phyloP scores from a whole-genome alignment of 2,797 vertebrate species.

The Acanthiza pusilla region DNA sequence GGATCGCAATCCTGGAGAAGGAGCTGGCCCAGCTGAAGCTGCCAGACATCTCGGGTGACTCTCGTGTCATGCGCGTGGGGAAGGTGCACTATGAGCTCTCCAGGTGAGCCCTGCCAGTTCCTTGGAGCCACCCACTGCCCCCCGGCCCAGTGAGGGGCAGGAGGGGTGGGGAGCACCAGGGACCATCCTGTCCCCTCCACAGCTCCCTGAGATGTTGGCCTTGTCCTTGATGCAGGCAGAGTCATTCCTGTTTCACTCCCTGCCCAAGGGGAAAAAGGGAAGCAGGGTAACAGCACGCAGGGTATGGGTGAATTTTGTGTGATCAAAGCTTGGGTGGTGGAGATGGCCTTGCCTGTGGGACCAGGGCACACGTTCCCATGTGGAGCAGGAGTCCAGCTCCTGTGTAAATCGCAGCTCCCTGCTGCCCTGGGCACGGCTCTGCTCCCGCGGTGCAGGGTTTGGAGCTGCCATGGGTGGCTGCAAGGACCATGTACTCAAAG shows the following conservation, averaged over 20 bases:
- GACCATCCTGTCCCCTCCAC: background rate
- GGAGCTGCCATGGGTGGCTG: background rate
- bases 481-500: background rate
- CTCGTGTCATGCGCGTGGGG: background rate
- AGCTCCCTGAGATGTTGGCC: background rate
- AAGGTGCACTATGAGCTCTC: slow-evolving; percentile 2
- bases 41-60: background rate
- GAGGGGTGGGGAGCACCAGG: background rate
- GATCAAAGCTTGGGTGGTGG: background rate
- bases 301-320: background rate
- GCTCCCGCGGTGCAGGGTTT: accelerated
- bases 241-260: background rate
- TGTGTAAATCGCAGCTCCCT: background rate
- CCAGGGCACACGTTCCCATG: accelerated
- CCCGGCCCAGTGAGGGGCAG: accelerated
- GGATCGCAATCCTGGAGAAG: background rate
- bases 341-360: background rate
- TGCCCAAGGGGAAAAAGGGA: background rate
- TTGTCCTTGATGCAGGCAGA: background rate
- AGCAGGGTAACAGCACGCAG: accelerated
- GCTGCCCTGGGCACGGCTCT: accelerated
- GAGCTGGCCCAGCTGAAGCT: slow-evolving; percentile 4
- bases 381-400: background rate
- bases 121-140: accelerated
- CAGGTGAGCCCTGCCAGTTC: background rate